Evolutionary conservation across 2,797 vertebrate species (phyloP).

Genomic region (Chelon labrosus): DNA sequence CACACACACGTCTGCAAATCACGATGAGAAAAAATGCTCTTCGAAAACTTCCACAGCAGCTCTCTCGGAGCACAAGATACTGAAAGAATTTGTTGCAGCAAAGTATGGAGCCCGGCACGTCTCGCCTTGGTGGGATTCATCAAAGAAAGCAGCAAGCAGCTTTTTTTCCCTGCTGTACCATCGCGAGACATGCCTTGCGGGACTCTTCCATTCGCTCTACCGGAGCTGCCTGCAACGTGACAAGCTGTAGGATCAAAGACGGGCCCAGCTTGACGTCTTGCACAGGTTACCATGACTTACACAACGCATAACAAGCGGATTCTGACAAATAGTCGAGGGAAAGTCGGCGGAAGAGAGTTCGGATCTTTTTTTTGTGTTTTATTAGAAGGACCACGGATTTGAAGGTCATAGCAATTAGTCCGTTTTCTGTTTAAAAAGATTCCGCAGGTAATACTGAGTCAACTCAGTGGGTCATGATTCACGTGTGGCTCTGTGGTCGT

Average conservation of each 20-base stretch:
- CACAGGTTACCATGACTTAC: constrained; percentile 27
- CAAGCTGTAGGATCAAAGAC: constrained; percentile 70
- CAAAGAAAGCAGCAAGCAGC: constrained; percentile 65
- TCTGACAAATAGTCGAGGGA: constrained; percentile 19
- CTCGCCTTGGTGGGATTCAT: constrained; percentile 67
- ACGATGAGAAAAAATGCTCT: fast-evolving
- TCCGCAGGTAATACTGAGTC: neutral
- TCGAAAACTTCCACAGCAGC: constrained; percentile 3
- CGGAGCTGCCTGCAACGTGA: constrained; percentile 64
- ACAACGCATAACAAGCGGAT: constrained; percentile 25
- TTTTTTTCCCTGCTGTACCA: constrained; percentile 57
- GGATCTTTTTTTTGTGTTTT: constrained; percentile 10
- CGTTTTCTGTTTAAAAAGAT: constrained; percentile 2
- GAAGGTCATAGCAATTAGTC: neutral
- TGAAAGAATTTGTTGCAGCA: no score
- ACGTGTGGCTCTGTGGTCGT: neutral
- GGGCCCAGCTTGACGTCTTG: constrained; percentile 38
- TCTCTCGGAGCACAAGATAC: neutral
- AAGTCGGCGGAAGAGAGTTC: neutral
- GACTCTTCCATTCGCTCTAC: constrained; percentile 61
- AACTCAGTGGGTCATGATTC: no score
- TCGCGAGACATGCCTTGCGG: constrained; percentile 70
- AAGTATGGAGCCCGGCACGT: constrained; percentile 32
- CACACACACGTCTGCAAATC: no score
- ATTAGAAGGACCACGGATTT: constrained; percentile 12